A percentile compares a stretch with the other conserved stretches of the same genome.
These are phyloP conservation scores for Caradrina kadenii DNA, from an alignment of 2,888 invertebrate species.

Conservation along the genomic window DNA sequence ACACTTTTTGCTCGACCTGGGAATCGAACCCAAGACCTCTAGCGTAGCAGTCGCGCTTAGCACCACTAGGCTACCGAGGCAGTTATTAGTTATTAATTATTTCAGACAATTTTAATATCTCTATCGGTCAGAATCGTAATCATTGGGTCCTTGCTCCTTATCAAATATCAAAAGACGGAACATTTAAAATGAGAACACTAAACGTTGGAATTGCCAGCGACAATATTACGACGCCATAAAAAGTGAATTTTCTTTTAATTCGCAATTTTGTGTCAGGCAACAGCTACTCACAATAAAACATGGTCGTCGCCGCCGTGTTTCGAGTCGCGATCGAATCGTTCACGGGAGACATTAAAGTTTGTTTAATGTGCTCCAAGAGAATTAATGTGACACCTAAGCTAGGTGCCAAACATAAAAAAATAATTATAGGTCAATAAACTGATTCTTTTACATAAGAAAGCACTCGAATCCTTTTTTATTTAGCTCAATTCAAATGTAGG, in stretches of 20 bases:
- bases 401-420: slow-evolving; percentile 74
- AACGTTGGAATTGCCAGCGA: slow-evolving; percentile 76
- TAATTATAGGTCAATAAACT: slow-evolving; percentile 74
- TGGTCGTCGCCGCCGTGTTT: slow-evolving; percentile 71
- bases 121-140: slow-evolving; percentile 50
- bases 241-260: slow-evolving; percentile 81
- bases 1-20: no score
- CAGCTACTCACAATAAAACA: slow-evolving; percentile 79
- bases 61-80: no score
- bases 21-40: no score
- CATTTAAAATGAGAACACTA: slow-evolving; percentile 74
- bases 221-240: slow-evolving; percentile 80
- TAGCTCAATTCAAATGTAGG: slow-evolving; percentile 18
- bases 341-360: slow-evolving; percentile 75
- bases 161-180: slow-evolving; percentile 72
- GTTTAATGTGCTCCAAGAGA: slow-evolving; percentile 79
- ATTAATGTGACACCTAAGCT: slow-evolving; percentile 79
- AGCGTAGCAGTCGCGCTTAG: no score
- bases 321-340: slow-evolving; percentile 74
- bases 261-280: slow-evolving; percentile 78
- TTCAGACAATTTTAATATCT: slow-evolving; percentile 22
- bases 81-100: no score
- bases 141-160: slow-evolving; percentile 59
- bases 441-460: slow-evolving; percentile 70
- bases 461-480: slow-evolving; percentile 64